These are phyloP conservation scores for Spodoptera littoralis DNA, from an alignment of 2,888 invertebrate genomes.

Conservation along the genomic window DNA sequence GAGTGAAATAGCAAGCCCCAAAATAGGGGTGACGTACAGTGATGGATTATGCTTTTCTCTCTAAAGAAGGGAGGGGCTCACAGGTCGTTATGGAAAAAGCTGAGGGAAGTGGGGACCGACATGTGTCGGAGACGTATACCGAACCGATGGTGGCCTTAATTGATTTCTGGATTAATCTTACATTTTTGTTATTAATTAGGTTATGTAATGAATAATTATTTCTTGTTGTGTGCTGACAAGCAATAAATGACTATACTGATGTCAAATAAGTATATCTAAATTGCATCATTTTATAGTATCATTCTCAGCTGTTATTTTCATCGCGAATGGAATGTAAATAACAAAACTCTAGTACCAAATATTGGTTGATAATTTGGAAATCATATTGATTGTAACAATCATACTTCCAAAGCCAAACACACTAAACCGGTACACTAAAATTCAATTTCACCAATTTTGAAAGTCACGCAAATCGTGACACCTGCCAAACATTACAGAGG, in stretches of 20 bases:
- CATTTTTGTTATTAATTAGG: constrained; percentile 68
- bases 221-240: constrained; percentile 12
- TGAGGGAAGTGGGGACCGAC: constrained; percentile 89
- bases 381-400: too few relatives aligned
- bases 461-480: constrained; percentile 5
- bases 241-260: constrained; percentile 8
- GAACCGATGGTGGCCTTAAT: constrained; percentile 87
- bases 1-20: constrained; percentile 84
- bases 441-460: constrained; percentile 24
- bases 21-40: constrained; percentile 90
- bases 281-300: too few relatives aligned
- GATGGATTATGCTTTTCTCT: constrained; percentile 90
- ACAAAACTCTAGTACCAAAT: too few relatives aligned
- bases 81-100: constrained; percentile 90
- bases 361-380: too few relatives aligned
- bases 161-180: constrained; percentile 81
- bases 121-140: constrained; percentile 89
- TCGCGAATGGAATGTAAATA: too few relatives aligned
- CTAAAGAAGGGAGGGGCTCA: constrained; percentile 89
- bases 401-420: too few relatives aligned
- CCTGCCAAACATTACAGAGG: constrained; percentile 8
- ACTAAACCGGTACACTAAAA: neutral
- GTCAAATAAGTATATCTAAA: too few relatives aligned
- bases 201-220: constrained; percentile 34
- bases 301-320: too few relatives aligned